Conservation (phyloP, 2,888 invertebrate species). For the Xestobium rufovillosum region DNA sequence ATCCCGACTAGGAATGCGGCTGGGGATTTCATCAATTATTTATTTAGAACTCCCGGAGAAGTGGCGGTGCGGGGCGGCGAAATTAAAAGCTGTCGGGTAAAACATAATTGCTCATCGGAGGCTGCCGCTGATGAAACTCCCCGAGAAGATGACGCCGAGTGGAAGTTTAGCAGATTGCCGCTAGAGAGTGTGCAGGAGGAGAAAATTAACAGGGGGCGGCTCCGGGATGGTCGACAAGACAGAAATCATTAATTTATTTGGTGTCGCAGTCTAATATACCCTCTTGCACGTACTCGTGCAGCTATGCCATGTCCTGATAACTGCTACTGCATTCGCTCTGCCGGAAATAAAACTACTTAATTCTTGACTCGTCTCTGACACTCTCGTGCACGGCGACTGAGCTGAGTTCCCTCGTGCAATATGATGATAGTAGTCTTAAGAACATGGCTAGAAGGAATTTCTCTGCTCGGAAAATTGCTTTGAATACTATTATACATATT, state of each 20-base stretch:
- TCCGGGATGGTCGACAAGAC: slow-evolving; percentile 27
- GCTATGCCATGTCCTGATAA: slow-evolving; percentile 5
- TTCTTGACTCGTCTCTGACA: too few relatives aligned
- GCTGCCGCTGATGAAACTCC: slow-evolving; percentile 27
- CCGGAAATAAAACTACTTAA: too few relatives aligned
- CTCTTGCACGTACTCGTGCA: slow-evolving; percentile 19
- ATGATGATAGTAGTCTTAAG: too few relatives aligned
- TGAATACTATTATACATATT: too few relatives aligned
- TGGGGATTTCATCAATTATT: slow-evolving; percentile 36
- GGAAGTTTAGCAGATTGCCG: slow-evolving; percentile 27
- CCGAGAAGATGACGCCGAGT: slow-evolving; percentile 25
- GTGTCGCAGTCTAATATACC: slow-evolving; percentile 25
- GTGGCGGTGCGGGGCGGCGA: slow-evolving; percentile 28
- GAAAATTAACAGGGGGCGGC: slow-evolving; percentile 33
- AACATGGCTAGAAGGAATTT: too few relatives aligned
- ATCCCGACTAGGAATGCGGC: slow-evolving; percentile 33
- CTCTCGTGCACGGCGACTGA: too few relatives aligned
- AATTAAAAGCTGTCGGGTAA: slow-evolving; percentile 39
- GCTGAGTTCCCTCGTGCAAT: too few relatives aligned
- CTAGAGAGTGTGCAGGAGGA: slow-evolving; percentile 19
- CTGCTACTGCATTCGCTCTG: too few relatives aligned
- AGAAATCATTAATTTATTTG: slow-evolving; percentile 33
- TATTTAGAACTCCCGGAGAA: slow-evolving; percentile 33
- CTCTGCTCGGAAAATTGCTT: too few relatives aligned
- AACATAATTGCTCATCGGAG: slow-evolving; percentile 38